These are phyloP conservation scores for Stramonita haemastoma DNA, from an alignment of 2,888 invertebrate genomes.

Conservation along the genomic window DNA sequence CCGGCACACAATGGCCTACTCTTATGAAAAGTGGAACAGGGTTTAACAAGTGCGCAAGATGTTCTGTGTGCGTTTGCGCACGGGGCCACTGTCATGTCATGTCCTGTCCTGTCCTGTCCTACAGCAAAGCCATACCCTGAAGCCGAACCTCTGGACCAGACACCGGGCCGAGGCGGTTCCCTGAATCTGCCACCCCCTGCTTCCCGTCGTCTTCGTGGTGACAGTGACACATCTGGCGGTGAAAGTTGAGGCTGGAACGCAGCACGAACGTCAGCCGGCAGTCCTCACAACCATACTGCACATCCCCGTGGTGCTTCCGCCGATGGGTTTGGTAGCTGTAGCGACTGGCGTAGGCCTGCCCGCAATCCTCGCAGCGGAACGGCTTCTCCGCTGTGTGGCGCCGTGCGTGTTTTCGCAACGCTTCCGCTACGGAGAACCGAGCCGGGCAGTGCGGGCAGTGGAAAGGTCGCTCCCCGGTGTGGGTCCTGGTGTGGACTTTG, in stretches of 20 bases:
- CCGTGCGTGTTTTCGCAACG: conserved; percentile 37
- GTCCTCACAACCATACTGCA: neutral
- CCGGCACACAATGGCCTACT: no score
- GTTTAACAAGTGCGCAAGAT: no score
- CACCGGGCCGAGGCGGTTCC: no score
- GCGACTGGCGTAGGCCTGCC: conserved; percentile 40
- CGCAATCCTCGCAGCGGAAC: conserved; percentile 45
- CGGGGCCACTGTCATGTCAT: no score
- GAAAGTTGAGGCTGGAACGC: neutral
- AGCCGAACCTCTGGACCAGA: no score
- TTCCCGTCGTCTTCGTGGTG: no score
- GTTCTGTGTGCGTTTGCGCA: no score
- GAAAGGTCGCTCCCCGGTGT: conserved; percentile 40
- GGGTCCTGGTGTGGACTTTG: conserved; percentile 39
- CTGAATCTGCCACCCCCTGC: no score
- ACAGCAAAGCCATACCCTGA: no score
- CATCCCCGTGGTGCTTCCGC: neutral
- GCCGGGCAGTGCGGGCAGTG: conserved; percentile 40
- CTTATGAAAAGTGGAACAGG: no score
- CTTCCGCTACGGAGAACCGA: conserved; percentile 36
- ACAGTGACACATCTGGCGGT: conserved; percentile 26
- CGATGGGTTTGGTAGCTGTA: conserved; percentile 39
- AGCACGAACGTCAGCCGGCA: neutral
- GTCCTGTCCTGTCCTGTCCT: no score
- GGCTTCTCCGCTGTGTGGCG: conserved; percentile 47